Conservation (phyloP, 2,888 invertebrate species). For the Thymelicus acteon region DNA sequence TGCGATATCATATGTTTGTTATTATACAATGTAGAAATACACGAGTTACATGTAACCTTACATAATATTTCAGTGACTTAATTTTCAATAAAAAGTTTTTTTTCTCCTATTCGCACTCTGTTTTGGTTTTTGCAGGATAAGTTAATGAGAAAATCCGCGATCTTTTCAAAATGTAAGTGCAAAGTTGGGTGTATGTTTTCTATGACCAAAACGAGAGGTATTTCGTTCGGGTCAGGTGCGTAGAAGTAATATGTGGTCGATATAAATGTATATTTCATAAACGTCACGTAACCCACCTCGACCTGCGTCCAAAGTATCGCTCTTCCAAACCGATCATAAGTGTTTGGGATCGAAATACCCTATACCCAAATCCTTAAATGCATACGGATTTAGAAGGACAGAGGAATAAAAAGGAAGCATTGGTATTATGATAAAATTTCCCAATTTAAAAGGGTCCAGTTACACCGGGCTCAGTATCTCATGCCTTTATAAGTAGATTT, state of each 20-base stretch:
- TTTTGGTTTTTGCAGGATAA: no score
- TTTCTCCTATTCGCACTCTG: no score
- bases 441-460: constrained; percentile 39
- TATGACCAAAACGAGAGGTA: no score
- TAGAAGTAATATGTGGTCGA: background rate
- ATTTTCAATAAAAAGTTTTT: no score
- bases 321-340: constrained; percentile 37
- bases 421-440: constrained; percentile 37
- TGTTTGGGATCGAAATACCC: constrained; percentile 13
- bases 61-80: no score
- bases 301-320: constrained; percentile 18
- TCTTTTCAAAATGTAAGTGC: no score
- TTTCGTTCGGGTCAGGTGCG: no score
- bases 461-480: constrained; percentile 41
- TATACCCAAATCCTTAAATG: constrained; percentile 34
- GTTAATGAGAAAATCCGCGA: no score
- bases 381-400: constrained; percentile 29
- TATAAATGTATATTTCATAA: background rate
- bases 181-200: no score
- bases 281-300: background rate
- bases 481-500: constrained; percentile 43
- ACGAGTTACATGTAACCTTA: no score
- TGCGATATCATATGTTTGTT: no score
- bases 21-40: no score
- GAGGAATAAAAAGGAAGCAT: constrained; percentile 22